Base-by-base conservation (phyloP, 2,797 vertebrate species). In the Hirundo rustica region DNA sequence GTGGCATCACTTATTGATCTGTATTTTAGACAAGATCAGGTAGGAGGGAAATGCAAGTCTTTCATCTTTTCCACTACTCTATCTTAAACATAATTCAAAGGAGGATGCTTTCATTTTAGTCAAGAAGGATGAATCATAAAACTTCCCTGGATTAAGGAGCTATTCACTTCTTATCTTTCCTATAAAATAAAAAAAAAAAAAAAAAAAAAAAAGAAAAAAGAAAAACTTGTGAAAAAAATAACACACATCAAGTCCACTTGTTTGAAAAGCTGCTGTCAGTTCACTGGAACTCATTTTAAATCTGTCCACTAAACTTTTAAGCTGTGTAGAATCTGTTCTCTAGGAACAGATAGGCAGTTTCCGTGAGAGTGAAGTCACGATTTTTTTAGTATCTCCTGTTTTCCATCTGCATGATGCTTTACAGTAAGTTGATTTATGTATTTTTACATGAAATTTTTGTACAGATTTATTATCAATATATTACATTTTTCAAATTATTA, bases 1-100 rank as follows among this genome's bases (percentile, higher is more conserved):
- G 65, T 92, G 74, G 87, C 76, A 91, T 71, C 61, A 88, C 78
- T 94, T 92, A 95, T 95, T 97, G 92, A 94, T 91, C 68, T 64
- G 85, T 79, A 82, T 62, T 95, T 72, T 91, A 95, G 90, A 68
- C 73, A 95, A 91, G 91, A 93, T 68, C 58, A 77, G 50, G 76
- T 60, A 54, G 29, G 68, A 76, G 77, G 72, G 77, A 55, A 82
- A 93, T 66, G 17, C 32, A 64, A 67, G 50, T 22, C 64, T 94
- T 96, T 90, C 55, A 83, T 94, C 97, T 89, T 92, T 71, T 75
- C 88, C 90, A 76, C 72, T 67, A 26, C 22, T 94, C 45, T 42
- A 36, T 95, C 61, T 93, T 95, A 94, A 95, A 45, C 88, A 54
- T 68, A 94, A 54, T 88, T 71, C 89, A 94, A 53, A 72, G 85